A percentile compares a stretch with the other conserved stretches of the same genome.
phyloP scores from a whole-genome alignment of 2,888 invertebrate species.

The Acanthococcus lagerstroemiae region DNA sequence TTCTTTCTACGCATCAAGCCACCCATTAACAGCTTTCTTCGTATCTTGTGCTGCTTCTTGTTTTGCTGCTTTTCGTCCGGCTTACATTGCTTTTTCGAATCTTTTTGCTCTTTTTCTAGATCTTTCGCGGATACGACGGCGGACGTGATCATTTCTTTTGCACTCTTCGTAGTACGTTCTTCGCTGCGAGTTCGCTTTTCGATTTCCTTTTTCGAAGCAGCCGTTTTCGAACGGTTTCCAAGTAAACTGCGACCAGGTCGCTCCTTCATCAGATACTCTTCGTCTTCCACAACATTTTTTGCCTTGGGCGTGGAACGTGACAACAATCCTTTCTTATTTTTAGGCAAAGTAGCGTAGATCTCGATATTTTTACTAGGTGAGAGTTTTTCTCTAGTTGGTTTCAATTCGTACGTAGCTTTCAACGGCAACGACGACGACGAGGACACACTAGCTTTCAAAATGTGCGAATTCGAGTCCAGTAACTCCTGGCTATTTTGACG shows the following conservation, averaged over 20 bases:
- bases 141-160: conserved; percentile 60
- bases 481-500: conserved; percentile 54
- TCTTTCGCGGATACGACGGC: conserved; percentile 43
- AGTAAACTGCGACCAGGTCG: conserved; percentile 49
- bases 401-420: conserved; percentile 25
- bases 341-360: conserved; percentile 83
- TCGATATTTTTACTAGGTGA: conserved; percentile 58
- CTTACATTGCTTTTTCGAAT: conserved; percentile 47
- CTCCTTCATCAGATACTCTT: conserved; percentile 55
- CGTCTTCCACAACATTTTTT: conserved; percentile 61
- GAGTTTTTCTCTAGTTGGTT: conserved; percentile 21
- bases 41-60: conserved; percentile 83
- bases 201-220: conserved; percentile 56
- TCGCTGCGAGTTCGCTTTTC: conserved; percentile 75
- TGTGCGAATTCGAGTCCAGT: conserved; percentile 38
- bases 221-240: conserved; percentile 55
- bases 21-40: conserved; percentile 78
- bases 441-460: conserved; percentile 6
- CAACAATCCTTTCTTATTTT: conserved; percentile 56
- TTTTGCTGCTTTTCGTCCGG: conserved; percentile 57
- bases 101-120: conserved; percentile 42
- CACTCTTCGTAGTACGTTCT: conserved; percentile 64
- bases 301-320: conserved; percentile 35
- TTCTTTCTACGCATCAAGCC: conserved; percentile 79
- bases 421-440: conserved; percentile 37